Base-by-base conservation (phyloP, 2,888 invertebrate genomes). In the Diploptera punctata region DNA sequence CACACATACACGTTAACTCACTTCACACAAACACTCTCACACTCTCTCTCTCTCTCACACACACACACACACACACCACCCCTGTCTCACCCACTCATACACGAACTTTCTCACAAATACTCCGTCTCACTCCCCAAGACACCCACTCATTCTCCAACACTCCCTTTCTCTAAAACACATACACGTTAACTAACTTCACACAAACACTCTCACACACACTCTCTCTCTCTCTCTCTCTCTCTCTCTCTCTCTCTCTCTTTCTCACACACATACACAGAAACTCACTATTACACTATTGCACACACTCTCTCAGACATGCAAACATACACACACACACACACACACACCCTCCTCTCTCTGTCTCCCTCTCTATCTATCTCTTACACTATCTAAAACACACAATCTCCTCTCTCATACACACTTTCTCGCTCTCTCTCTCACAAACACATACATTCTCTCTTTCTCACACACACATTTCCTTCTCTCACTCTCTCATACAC, bases 351-450 rank as follows among this genome's bases (percentile, higher is more conserved):
- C 62, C 29, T 33, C 1, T 33, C 7, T 33, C 1, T 33, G 7
- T 24, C 62, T 33, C 62, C 1, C 62, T 19, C 62, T 31, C 62
- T n/a, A 31, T n/a, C 33, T n/a, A 19, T 16, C 54, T 21, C 54
- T 21, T 24, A 21, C 54, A 54, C 54, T 16, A 4, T 24, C 31
- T n/a, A 18, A 33, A 9, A 31, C 62, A 62, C 38, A 62, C 31
- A 62, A n/a, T n/a, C n/a, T n/a, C n/a, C 38, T 33, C 62, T 13
- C 31, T n/a, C 38, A 33, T 33, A 31, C 62, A 62, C 38, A 62
- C 62, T 31, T 18, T 33, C 62, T n/a, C 62, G 7, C 62, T 33
- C 62, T 31, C n/a, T n/a, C n/a, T n/a, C n/a, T n/a, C n/a, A n/a
- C n/a, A n/a, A n/a, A n/a, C n/a, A n/a, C n/a, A n/a, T n/a, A n/a